Evolutionary conservation across 1,140 invertebrate species (phyloP).

Genomic region (Magallana ariakensis): DNA sequence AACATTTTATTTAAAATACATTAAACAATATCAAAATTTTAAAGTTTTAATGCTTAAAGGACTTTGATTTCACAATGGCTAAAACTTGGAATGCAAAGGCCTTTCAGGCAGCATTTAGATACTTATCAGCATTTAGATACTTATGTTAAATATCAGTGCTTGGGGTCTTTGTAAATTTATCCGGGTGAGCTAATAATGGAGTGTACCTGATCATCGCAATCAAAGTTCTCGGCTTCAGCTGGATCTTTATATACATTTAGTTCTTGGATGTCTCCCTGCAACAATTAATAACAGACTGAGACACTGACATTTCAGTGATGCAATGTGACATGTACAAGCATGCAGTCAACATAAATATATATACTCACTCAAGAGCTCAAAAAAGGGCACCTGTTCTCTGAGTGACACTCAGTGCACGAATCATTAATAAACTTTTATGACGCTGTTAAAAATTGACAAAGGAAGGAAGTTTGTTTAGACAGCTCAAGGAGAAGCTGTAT

Average conservation of each 20-base stretch:
- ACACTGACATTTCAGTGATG: background rate
- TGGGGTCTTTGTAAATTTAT: background rate
- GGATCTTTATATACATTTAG: constrained; percentile 60
- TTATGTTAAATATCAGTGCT: constrained; percentile 7
- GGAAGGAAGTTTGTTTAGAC: background rate
- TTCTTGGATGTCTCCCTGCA: constrained; percentile 62
- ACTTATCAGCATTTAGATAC: too few relatives aligned
- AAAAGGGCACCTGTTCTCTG: background rate
- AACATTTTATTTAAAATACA: too few relatives aligned
- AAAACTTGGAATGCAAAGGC: too few relatives aligned
- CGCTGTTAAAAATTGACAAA: background rate
- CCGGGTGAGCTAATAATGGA: background rate
- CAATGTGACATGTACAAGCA: background rate
- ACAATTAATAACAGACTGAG: constrained; percentile 45
- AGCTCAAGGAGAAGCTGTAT: background rate
- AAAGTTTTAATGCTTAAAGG: too few relatives aligned
- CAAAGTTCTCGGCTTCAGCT: constrained; percentile 56
- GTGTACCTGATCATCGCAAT: constrained; percentile 52
- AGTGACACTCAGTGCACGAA: background rate
- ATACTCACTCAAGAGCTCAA: too few relatives aligned
- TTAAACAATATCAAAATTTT: too few relatives aligned
- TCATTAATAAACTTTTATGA: background rate
- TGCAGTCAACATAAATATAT: background rate
- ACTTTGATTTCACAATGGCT: too few relatives aligned
- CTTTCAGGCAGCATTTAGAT: too few relatives aligned